Percentiles rank a stretch among this genome's conserved stretches.
Conservation (phyloP, 2,797 vertebrate genomes). For the Myotis vivesi region DNA sequence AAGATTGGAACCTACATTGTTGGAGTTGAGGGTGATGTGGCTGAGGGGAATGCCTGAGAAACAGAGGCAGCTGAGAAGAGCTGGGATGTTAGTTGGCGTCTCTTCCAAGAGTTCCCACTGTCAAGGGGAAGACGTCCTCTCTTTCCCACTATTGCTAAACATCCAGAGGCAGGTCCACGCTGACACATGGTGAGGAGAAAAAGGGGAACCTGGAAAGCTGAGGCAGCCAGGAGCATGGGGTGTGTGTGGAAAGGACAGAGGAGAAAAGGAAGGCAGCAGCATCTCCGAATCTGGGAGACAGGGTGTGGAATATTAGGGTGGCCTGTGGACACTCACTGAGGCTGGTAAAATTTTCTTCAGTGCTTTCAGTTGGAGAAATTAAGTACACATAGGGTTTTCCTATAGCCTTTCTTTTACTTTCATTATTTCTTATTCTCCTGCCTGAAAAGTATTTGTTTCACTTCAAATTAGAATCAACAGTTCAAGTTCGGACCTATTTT, state of each 20-base stretch:
- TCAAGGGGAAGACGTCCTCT: not conserved
- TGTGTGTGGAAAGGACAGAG: not conserved
- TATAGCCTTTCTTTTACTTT: not conserved
- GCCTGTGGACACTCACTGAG: not conserved
- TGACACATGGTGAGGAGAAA: not conserved
- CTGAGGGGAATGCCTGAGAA: not conserved
- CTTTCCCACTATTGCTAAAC: too few species aligned
- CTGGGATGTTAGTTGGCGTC: not conserved
- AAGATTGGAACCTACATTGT: not conserved
- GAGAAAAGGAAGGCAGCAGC: not conserved
- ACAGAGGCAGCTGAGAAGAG: not conserved
- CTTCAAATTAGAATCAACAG: slow-evolving; percentile 13
- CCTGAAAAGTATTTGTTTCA: not conserved
- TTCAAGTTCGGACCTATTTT: not conserved
- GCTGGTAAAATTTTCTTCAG: not conserved
- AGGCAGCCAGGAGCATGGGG: too few species aligned
- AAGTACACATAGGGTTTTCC: not conserved
- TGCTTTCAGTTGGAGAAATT: not conserved
- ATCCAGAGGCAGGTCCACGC: not conserved
- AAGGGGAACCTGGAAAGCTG: not conserved
- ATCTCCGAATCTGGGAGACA: too few species aligned
- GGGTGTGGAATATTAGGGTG: accelerated
- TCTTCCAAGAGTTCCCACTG: accelerated
- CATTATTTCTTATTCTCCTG: not conserved
- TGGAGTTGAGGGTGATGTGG: too few species aligned